These are phyloP conservation scores for Zaprionus ghesquierei DNA, from an alignment of 1,140 invertebrate species.

Conservation along the genomic window DNA sequence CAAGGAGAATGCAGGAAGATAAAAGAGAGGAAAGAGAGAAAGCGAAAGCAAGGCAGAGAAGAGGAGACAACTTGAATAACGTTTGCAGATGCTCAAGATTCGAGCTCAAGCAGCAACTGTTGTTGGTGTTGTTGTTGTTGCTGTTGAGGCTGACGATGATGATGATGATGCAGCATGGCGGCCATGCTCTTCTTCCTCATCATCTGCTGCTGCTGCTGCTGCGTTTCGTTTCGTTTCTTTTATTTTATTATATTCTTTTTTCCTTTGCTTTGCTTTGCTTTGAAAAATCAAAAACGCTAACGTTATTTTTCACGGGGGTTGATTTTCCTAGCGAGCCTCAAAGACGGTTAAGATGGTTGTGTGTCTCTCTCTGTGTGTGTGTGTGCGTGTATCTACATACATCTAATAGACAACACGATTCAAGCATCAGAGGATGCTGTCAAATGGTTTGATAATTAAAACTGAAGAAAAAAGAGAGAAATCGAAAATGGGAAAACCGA, in stretches of 20 bases:
- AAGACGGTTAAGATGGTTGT: slow-evolving; percentile 61
- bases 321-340: slow-evolving; percentile 46
- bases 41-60: slow-evolving; percentile 17
- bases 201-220: not conserved
- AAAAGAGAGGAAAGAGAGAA: not conserved
- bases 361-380: slow-evolving; percentile 21
- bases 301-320: slow-evolving; percentile 56
- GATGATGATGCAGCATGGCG: slow-evolving; percentile 60
- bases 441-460: slow-evolving; percentile 77
- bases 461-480: slow-evolving; percentile 20
- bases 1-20: not conserved
- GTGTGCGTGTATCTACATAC: slow-evolving; percentile 24
- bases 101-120: slow-evolving; percentile 48
- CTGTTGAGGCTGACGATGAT: slow-evolving; percentile 2
- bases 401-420: slow-evolving; percentile 54
- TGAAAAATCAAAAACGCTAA: slow-evolving; percentile 69
- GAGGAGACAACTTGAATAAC: slow-evolving; percentile 45
- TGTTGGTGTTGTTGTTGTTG: slow-evolving; percentile 6
- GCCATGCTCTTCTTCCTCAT: slow-evolving; percentile 49
- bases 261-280: slow-evolving; percentile 5
- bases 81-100: slow-evolving; percentile 43
- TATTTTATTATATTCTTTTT: not conserved
- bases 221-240: not conserved
- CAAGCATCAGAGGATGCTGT: slow-evolving; percentile 76
- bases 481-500: not conserved